Percentiles rank a stretch among this genome's conserved stretches.
Conservation (phyloP, 2,888 invertebrate genomes). For the Galerucella pusilla region DNA sequence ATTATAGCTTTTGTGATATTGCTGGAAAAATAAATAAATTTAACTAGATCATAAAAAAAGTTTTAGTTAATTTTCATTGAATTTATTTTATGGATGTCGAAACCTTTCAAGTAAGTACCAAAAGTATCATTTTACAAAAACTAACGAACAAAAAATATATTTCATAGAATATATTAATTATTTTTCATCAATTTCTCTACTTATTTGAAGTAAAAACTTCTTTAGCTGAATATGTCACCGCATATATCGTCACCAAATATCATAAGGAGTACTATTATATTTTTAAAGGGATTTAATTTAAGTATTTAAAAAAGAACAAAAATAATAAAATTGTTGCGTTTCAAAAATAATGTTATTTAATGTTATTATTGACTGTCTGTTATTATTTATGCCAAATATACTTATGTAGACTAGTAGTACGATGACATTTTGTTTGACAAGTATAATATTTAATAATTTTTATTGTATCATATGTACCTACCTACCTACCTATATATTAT, state of each 20-base stretch:
- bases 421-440: conserved; percentile 47
- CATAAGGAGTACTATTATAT: too few species aligned
- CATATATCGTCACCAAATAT: too few species aligned
- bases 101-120: too few species aligned
- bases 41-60: not conserved
- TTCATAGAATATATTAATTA: too few species aligned
- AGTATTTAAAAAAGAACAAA: not conserved
- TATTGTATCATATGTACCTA: conserved; percentile 38
- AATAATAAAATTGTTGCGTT: conserved; percentile 22
- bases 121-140: too few species aligned
- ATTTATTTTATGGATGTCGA: too few species aligned
- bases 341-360: conserved; percentile 38
- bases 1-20: too few species aligned
- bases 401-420: conserved; percentile 46
- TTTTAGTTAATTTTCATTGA: not conserved
- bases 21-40: conserved; percentile 1
- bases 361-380: conserved; percentile 44
- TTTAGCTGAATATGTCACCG: too few species aligned
- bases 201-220: too few species aligned
- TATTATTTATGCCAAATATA: conserved; percentile 55
- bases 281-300: too few species aligned
- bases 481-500: not conserved
- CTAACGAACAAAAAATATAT: too few species aligned
- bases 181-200: too few species aligned
- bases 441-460: conserved; percentile 29